Percentiles rank a stretch among this genome's conserved stretches.
Evolutionary conservation across 30 jellyfish, hydroid and myxozoan species (phyloP).

Genomic region (Aurelia coerulea): DNA sequence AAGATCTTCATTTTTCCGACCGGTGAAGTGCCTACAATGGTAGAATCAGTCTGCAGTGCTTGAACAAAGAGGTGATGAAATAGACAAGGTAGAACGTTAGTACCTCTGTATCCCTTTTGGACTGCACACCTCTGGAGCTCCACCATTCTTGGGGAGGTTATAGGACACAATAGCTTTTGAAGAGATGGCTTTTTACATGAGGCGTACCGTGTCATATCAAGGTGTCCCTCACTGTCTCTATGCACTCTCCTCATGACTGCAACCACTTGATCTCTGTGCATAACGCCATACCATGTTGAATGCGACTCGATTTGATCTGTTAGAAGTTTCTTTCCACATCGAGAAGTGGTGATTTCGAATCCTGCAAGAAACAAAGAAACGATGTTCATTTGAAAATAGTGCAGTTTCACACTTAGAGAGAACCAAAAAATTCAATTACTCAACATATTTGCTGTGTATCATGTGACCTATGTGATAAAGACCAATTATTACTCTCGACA

Average conservation of each 20-base stretch:
- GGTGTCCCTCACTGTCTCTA: conserved; percentile 66
- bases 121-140: conserved; percentile 80
- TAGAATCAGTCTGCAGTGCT: conserved; percentile 15
- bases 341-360: conserved; percentile 45
- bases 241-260: conserved; percentile 70
- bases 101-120: conserved; percentile 30
- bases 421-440: too few relatives aligned
- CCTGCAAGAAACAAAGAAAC: conserved; percentile 22
- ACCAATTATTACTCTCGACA: too few relatives aligned
- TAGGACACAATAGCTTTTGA: conserved; percentile 3
- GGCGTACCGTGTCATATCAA: conserved; percentile 73
- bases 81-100: conserved; percentile 45
- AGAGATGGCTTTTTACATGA: conserved; percentile 69
- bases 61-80: conserved; percentile 18
- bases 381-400: too few relatives aligned
- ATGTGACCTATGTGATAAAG: too few relatives aligned
- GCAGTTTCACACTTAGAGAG: too few relatives aligned
- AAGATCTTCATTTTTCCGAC: conserved; percentile 55
- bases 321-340: conserved; percentile 50
- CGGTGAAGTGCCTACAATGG: conserved; percentile 61
- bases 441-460: too few relatives aligned
- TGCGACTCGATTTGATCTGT: conserved; percentile 69
- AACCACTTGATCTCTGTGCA: conserved; percentile 38
- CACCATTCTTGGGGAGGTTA: conserved; percentile 10
- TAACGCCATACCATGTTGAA: conserved; percentile 77